These are phyloP conservation scores for Campylorhamphus procurvoides DNA, from an alignment of 2,113 vertebrate species.

Conservation along the genomic window DNA sequence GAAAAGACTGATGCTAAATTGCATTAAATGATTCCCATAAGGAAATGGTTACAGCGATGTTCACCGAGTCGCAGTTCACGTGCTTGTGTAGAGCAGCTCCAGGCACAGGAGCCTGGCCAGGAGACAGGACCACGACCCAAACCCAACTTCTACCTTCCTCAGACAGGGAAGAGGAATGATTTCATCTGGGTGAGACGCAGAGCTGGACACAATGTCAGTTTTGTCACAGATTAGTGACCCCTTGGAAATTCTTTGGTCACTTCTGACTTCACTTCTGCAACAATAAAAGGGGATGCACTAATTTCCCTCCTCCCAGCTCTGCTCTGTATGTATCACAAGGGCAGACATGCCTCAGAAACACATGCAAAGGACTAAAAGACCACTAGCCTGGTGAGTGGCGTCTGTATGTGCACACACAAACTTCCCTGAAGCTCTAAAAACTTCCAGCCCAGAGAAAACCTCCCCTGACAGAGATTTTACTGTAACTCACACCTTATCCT, in stretches of 20 bases:
- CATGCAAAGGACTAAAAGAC: neutral
- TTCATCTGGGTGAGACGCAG: accelerated
- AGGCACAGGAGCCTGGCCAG: neutral
- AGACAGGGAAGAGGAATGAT: neutral
- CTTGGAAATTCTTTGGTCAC: neutral
- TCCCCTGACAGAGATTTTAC: neutral
- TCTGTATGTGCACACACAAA: neutral
- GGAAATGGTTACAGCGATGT: neutral
- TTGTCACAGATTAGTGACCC: neutral
- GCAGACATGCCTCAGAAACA: neutral
- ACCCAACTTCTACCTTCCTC: neutral
- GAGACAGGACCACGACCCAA: neutral
- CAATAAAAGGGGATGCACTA: neutral
- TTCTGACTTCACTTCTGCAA: neutral
- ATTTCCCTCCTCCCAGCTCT: neutral
- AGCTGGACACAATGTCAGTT: neutral
- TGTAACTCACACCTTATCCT: neutral
- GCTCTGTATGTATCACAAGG: neutral
- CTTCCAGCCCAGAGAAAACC: neutral
- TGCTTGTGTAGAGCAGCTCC: neutral
- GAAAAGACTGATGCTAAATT: neutral
- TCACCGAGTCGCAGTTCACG: neutral
- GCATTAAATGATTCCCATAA: constrained; percentile 9
- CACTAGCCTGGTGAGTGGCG: neutral
- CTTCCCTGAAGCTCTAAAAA: neutral